Percentiles rank a stretch among this genome's conserved stretches.
These are phyloP conservation scores for Euphysa ruthae DNA, from an alignment of 30 jellyfish, hydroid and myxozoan genomes.

Conservation along the genomic window DNA sequence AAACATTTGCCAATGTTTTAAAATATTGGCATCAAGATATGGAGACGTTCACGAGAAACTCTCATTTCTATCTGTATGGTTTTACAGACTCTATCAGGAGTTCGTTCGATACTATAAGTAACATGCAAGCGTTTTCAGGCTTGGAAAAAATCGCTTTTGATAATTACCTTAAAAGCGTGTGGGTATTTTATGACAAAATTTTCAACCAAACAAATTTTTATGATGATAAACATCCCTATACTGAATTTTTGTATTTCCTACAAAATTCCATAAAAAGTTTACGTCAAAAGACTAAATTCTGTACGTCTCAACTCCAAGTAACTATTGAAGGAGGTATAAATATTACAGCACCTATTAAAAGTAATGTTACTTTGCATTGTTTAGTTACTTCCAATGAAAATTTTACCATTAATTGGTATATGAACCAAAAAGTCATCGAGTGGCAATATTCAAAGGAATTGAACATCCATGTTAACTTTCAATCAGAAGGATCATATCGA, in stretches of 20 bases:
- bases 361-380: conserved; percentile 3
- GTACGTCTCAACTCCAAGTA: not conserved
- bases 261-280: no score
- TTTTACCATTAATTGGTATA: not conserved
- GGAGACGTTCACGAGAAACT: not conserved
- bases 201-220: no score
- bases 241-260: no score
- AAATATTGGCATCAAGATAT: conserved; percentile 5
- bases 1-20: not conserved
- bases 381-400: not conserved
- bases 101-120: not conserved
- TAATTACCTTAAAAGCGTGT: no score
- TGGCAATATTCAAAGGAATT: conserved; percentile 7
- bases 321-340: not conserved
- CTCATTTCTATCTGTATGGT: not conserved
- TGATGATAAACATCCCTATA: no score
- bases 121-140: not conserved
- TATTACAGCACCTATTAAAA: not conserved
- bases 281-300: conserved; percentile 4
- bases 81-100: not conserved
- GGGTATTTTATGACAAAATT: no score
- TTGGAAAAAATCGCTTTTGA: no score
- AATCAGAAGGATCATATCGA: conserved; percentile 8
- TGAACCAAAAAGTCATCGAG: not conserved
- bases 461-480: not conserved